Conservation (phyloP, 23 tunicate genomes). For the Corella eumyota region DNA sequence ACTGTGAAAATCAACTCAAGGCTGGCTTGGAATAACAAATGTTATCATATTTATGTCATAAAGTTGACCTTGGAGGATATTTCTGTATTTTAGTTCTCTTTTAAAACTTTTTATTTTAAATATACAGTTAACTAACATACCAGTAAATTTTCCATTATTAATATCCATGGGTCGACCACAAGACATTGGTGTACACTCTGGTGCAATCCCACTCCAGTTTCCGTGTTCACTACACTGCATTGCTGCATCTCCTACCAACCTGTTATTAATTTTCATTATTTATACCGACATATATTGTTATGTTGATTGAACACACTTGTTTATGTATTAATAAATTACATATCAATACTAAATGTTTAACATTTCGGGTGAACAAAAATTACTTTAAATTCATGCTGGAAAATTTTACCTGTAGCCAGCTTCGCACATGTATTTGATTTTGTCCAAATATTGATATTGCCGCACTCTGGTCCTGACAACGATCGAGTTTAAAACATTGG, state of each 20-base stretch:
- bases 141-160: slow-evolving; percentile 24
- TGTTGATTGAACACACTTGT: too few species aligned
- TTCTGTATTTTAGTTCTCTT: too few species aligned
- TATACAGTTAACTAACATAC: too few species aligned
- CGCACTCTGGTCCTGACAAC: neutral
- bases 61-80: too few species aligned
- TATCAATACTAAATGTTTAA: too few species aligned
- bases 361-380: too few species aligned
- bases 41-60: too few species aligned
- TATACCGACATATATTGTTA: neutral
- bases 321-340: too few species aligned
- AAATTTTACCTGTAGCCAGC: slow-evolving; percentile 27
- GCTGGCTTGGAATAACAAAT: too few species aligned
- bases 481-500: slow-evolving; percentile 16
- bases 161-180: slow-evolving; percentile 28
- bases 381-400: too few species aligned
- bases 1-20: too few species aligned
- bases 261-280: neutral
- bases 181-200: slow-evolving; percentile 39
- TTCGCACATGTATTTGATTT: slow-evolving; percentile 18
- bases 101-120: too few species aligned
- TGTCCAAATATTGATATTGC: slow-evolving; percentile 12
- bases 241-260: slow-evolving; percentile 12
- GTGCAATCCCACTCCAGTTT: slow-evolving; percentile 25
- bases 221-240: slow-evolving; percentile 26